Evolutionary conservation across 2,113 vertebrate genomes (phyloP).

Genomic region (Accipiter virgatus): DNA sequence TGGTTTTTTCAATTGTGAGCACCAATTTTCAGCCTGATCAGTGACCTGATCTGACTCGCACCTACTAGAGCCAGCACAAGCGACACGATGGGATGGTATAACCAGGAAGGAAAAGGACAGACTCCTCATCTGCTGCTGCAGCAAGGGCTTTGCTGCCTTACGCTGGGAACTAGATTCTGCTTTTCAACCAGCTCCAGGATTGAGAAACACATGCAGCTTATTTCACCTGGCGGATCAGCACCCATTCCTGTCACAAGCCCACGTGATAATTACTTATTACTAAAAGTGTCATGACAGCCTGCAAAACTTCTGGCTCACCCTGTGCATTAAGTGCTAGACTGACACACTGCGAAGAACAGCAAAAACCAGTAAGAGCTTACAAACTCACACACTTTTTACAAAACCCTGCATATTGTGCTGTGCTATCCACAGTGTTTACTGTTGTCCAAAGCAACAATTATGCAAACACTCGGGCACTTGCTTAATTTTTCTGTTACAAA

Average conservation of each 20-base stretch:
- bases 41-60: not conserved
- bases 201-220: not conserved
- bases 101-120: not conserved
- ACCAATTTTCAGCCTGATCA: not conserved
- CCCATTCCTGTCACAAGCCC: not conserved
- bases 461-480: not conserved
- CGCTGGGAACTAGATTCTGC: not conserved
- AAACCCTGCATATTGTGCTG: not conserved
- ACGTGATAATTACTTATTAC: not conserved
- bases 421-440: not conserved
- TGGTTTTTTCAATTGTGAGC: rapidly evolving
- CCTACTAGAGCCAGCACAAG: not conserved
- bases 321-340: not conserved
- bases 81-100: rapidly evolving
- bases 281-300: not conserved
- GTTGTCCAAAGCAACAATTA: conserved; percentile 12
- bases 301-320: not conserved
- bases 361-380: not conserved
- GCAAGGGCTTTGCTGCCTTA: not conserved
- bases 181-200: not conserved
- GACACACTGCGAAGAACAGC: not conserved
- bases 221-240: not conserved
- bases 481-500: conserved; percentile 34
- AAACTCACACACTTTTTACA: not conserved
- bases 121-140: not conserved